Percentiles rank a stretch among this genome's conserved stretches.
Conservation (phyloP, 1,140 invertebrate species). For the Myzus persicae region DNA sequence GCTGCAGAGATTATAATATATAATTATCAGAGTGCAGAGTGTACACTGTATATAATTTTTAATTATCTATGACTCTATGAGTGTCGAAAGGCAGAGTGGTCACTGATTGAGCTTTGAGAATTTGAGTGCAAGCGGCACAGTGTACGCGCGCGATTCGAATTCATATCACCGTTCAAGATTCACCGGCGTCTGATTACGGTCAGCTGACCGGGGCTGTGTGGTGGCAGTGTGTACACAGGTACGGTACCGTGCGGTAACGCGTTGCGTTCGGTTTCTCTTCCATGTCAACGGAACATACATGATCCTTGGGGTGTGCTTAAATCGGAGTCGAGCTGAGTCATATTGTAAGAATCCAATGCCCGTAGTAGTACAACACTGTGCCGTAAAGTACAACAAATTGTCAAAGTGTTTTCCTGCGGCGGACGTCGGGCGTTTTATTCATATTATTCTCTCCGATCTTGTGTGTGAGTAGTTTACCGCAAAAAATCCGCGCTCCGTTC, state of each 20-base stretch:
- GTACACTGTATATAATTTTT: no score
- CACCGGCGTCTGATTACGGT: background rate
- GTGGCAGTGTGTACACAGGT: background rate
- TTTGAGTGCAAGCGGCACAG: no score
- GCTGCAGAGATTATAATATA: no score
- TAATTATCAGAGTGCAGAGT: no score
- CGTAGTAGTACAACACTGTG: constrained; percentile 42
- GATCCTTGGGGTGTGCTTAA: constrained; percentile 53
- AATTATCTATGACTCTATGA: no score
- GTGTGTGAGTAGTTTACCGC: background rate
- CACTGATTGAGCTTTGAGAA: no score
- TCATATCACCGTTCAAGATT: background rate
- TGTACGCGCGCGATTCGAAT: no score
- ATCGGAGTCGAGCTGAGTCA: constrained; percentile 56
- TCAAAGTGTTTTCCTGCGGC: background rate
- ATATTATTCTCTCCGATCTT: background rate
- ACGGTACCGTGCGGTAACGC: background rate
- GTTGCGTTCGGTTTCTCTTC: background rate
- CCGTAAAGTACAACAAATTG: background rate
- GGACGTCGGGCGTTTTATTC: constrained; percentile 23
- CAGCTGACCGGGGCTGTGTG: background rate
- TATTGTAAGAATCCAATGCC: constrained; percentile 54
- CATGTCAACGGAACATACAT: background rate
- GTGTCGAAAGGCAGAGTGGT: no score
- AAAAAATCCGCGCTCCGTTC: background rate